Evolutionary conservation across 2,113 vertebrate species (phyloP).

Genomic region (Ophiodon elongatus): DNA sequence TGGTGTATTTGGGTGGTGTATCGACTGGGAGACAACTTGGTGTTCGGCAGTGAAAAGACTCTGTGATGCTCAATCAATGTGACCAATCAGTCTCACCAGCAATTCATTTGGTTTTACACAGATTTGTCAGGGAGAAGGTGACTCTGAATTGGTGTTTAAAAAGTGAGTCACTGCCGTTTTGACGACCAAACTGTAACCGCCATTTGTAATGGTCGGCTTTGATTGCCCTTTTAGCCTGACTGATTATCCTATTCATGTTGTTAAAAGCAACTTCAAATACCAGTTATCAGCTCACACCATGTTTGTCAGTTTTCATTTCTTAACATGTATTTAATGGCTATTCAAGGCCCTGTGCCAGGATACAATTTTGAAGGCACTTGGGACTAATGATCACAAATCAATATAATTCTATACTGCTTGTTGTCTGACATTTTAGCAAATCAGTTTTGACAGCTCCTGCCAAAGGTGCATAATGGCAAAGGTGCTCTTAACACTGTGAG

Average conservation of each 20-base stretch:
- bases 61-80: constrained; percentile 81
- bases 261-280: constrained; percentile 51
- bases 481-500: constrained; percentile 22
- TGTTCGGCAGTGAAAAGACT: constrained; percentile 82
- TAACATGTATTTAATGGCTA: constrained; percentile 42
- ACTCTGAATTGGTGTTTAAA: constrained; percentile 45
- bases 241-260: constrained; percentile 65
- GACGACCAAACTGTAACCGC: constrained; percentile 18
- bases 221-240: constrained; percentile 53
- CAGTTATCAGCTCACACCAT: constrained; percentile 28
- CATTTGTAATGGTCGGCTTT: constrained; percentile 43
- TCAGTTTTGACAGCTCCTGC: constrained; percentile 43
- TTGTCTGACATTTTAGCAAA: constrained; percentile 58
- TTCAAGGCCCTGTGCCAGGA: constrained; percentile 41
- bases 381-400: constrained; percentile 65
- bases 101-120: constrained; percentile 71
- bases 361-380: constrained; percentile 49
- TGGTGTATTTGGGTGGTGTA: constrained; percentile 81
- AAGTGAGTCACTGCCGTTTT: constrained; percentile 31
- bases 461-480: constrained; percentile 47
- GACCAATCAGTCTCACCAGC: constrained; percentile 73
- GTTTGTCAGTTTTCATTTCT: constrained; percentile 49
- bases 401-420: constrained; percentile 50
- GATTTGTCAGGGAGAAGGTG: constrained; percentile 47
- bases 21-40: constrained; percentile 79